Conservation (phyloP, 2,888 invertebrate species). For the Netelia melanura region DNA sequence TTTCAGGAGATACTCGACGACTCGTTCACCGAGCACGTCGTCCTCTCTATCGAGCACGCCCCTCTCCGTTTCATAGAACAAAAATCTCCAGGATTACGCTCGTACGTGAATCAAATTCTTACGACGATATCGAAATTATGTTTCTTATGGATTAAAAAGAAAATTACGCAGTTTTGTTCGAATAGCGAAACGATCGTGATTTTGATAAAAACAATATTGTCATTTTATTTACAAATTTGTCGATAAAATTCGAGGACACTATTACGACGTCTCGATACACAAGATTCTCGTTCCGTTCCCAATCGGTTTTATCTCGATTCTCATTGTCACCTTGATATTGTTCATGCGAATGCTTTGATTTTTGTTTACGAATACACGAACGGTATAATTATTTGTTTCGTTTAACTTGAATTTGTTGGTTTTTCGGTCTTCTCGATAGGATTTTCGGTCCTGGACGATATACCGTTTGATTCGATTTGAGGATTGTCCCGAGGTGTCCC, state of each 20-base stretch:
- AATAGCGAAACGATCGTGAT: neutral
- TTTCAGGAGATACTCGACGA: neutral
- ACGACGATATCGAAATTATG: neutral
- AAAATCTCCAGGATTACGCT: neutral
- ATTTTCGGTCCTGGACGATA: constrained; percentile 25
- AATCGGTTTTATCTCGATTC: neutral
- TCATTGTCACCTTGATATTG: constrained; percentile 35
- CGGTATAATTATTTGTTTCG: neutral
- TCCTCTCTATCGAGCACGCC: neutral
- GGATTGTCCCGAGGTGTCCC: constrained; percentile 15
- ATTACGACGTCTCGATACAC: constrained; percentile 10
- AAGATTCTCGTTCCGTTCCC: neutral
- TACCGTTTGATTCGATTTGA: constrained; percentile 50
- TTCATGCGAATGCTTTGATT: constrained; percentile 62
- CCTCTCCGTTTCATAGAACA: neutral
- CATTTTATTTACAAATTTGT: constrained; percentile 62
- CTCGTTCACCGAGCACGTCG: constrained; percentile 1
- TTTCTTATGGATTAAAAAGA: neutral
- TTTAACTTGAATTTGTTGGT: constrained; percentile 33
- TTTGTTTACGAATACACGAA: constrained; percentile 49
- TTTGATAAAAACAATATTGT: constrained; percentile 41
- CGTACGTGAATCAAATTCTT: neutral
- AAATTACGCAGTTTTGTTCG: neutral
- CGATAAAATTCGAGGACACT: constrained; percentile 15
- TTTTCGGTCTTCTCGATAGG: constrained; percentile 40